Conservation (phyloP, 2,113 vertebrate genomes). For the Halcyon malimbica region DNA sequence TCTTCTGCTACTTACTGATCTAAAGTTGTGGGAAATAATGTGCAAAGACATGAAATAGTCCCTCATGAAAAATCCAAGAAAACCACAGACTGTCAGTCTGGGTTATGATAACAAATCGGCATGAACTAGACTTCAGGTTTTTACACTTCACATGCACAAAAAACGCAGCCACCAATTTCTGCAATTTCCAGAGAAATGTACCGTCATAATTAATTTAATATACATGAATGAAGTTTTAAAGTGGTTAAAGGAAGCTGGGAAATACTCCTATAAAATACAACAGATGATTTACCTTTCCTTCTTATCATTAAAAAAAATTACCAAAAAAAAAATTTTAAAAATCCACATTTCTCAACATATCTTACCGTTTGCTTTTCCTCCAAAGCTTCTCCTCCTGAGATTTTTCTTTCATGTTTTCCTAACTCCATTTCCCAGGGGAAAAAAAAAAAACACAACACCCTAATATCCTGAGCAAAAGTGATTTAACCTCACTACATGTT, state of each 20-base stretch:
- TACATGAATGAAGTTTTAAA: not conserved
- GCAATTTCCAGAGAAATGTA: not conserved
- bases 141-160: not conserved
- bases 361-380: constrained; percentile 78
- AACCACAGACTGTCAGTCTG: not conserved
- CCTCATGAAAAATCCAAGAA: not conserved
- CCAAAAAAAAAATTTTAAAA: not conserved
- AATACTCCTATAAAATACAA: not conserved
- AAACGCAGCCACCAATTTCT: not conserved
- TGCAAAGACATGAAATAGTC: not conserved
- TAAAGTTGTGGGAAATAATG: not conserved
- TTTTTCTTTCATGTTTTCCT: constrained; percentile 62
- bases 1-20: not conserved
- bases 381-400: constrained; percentile 45
- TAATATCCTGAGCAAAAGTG: constrained; percentile 58
- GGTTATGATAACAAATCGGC: not conserved
- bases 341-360: not conserved
- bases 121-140: not conserved
- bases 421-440: constrained; percentile 74
- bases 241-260: constrained; percentile 16
- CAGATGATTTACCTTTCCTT: not conserved
- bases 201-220: constrained; percentile 3
- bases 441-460: not conserved
- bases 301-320: not conserved
- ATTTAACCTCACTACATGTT: constrained; percentile 70